These are phyloP conservation scores for Brachionus plicatilis DNA, from an alignment of 1,140 invertebrate genomes.

Conservation along the genomic window DNA sequence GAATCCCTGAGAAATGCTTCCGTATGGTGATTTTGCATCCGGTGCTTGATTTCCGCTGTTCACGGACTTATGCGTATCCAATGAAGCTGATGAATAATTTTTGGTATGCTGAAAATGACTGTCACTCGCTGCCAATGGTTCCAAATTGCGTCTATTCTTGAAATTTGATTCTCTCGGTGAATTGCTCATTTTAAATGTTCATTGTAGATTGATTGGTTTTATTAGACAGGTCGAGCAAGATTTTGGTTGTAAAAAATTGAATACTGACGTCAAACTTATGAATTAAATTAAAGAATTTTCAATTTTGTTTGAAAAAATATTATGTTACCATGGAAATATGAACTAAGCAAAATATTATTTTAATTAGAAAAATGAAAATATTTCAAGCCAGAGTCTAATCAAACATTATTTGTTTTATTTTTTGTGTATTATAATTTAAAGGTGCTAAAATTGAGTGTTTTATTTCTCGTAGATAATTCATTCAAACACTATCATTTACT, in stretches of 20 bases:
- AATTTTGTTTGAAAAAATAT: background rate
- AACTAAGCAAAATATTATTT: background rate
- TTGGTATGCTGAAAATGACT: background rate
- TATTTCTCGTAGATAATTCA: too few species aligned
- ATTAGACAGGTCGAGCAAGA: background rate
- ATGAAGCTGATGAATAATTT: background rate
- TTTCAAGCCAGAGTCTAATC: background rate
- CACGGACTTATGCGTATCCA: background rate
- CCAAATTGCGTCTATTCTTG: background rate
- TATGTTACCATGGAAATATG: background rate
- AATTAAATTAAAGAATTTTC: background rate
- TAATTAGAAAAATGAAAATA: background rate
- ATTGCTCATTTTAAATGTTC: background rate
- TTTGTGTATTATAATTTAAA: background rate
- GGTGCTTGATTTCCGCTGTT: background rate
- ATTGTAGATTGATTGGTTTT: background rate
- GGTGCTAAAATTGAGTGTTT: too few species aligned
- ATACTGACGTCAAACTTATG: background rate
- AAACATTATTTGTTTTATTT: background rate
- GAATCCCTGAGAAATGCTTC: background rate
- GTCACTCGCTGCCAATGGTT: background rate
- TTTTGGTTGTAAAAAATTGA: background rate
- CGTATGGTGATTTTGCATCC: conserved; percentile 21
- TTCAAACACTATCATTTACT: too few species aligned
- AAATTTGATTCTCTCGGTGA: background rate